Evolutionary conservation across 2,797 vertebrate species (phyloP).

Genomic region (Oceanodroma leucorhoa): DNA sequence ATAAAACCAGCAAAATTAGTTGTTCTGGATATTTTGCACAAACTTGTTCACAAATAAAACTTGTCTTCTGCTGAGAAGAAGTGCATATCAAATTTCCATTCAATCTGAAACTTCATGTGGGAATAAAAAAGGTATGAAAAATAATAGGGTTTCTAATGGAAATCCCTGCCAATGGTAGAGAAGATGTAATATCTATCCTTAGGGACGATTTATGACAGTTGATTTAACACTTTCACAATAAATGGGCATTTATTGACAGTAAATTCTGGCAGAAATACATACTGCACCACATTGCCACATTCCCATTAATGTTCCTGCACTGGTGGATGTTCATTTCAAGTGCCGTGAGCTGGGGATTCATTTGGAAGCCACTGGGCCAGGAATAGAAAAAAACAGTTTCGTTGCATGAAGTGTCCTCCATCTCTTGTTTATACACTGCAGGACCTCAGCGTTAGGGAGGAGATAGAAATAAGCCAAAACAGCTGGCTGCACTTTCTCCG

Average conservation of each 20-base stretch:
- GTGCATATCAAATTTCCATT: not conserved
- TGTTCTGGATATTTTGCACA: not conserved
- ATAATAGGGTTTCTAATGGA: constrained; percentile 3
- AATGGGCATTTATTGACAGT: constrained; percentile 39
- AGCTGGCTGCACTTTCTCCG: not conserved
- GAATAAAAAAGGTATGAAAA: constrained; percentile 16
- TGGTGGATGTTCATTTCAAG: not conserved
- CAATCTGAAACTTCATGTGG: not conserved
- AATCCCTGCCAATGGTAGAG: constrained; percentile 23
- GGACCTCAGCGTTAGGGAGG: not conserved
- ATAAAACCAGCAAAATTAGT: constrained; percentile 1
- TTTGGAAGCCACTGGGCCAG: not conserved
- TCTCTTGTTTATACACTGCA: not conserved
- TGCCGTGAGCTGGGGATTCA: not conserved
- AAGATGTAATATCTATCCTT: constrained; percentile 4
- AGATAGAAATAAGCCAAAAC: not conserved
- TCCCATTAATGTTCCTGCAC: not conserved
- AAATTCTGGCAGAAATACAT: constrained; percentile 4
- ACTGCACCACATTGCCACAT: not conserved
- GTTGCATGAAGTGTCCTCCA: not conserved
- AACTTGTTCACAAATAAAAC: constrained; percentile 20
- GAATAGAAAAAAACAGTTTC: not conserved
- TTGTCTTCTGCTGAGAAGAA: not conserved
- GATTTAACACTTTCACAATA: constrained; percentile 38
- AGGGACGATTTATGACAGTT: not conserved